Conservation (phyloP, 2,113 vertebrate genomes). For the Condylura cristata region DNA sequence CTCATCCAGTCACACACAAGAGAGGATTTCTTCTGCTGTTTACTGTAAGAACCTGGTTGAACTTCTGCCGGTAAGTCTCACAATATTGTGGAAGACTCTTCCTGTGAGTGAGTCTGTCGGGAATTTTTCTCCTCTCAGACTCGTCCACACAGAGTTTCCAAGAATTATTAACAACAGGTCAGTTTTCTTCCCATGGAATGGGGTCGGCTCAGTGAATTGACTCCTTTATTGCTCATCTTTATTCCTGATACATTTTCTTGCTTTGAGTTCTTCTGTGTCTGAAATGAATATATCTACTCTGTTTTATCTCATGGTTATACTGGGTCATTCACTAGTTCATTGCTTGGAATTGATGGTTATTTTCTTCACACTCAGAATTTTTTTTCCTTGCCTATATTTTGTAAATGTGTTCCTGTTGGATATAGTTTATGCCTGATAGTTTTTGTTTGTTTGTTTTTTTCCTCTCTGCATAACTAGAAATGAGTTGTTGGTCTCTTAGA, state of each 20-base stretch:
- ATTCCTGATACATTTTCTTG: too few species aligned
- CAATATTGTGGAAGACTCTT: background rate
- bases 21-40: background rate
- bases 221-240: too few species aligned
- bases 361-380: background rate
- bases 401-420: background rate
- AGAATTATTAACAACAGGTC: accelerated
- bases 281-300: too few species aligned
- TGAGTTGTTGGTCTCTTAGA: background rate
- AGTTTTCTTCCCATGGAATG: accelerated
- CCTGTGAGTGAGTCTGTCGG: background rate
- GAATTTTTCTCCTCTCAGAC: background rate
- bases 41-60: background rate
- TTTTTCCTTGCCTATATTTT: background rate
- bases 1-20: background rate
- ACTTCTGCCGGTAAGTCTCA: background rate
- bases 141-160: background rate
- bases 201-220: too few species aligned
- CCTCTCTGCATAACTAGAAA: background rate
- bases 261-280: too few species aligned
- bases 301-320: background rate
- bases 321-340: background rate
- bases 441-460: background rate
- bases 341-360: background rate
- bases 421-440: background rate